Conservation (phyloP, 2,888 invertebrate species). For the Acanthopleura granulata region DNA sequence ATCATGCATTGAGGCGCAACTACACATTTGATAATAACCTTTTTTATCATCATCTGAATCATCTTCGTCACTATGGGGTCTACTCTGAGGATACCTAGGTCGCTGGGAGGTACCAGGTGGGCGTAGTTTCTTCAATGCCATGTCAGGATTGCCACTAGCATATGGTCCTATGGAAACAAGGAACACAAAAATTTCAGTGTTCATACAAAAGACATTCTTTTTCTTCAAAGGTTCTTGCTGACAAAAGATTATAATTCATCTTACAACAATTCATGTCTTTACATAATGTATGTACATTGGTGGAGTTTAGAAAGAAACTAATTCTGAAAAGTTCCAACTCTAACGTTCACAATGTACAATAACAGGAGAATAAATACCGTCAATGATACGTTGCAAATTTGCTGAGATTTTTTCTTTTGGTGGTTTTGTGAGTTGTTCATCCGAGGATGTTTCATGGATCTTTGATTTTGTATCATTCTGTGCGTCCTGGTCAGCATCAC, state of each 20-base stretch:
- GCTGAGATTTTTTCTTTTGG: slow-evolving; percentile 7
- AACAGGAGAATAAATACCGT: neutral
- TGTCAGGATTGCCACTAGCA: slow-evolving; percentile 42
- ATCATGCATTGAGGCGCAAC: too few relatives aligned
- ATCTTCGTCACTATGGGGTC: slow-evolving; percentile 15
- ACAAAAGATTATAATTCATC: too few relatives aligned
- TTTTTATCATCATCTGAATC: slow-evolving; percentile 14
- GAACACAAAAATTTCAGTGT: neutral
- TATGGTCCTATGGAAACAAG: slow-evolving; percentile 43
- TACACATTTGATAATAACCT: neutral
- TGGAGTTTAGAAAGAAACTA: too few relatives aligned
- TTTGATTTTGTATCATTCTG: too few relatives aligned
- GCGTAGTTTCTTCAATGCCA: slow-evolving; percentile 40
- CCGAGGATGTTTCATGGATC: neutral
- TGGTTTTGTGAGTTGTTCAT: neutral
- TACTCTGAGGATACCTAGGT: neutral
- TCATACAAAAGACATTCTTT: too few relatives aligned
- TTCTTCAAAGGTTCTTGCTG: too few relatives aligned
- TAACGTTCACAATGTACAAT: too few relatives aligned
- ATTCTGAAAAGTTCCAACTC: too few relatives aligned
- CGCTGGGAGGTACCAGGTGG: slow-evolving; percentile 1
- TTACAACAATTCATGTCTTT: too few relatives aligned
- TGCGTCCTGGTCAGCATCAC: too few relatives aligned
- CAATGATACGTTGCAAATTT: slow-evolving; percentile 9
- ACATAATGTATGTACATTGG: too few relatives aligned